Percentiles rank a stretch among this genome's conserved stretches.
phyloP scores from a whole-genome alignment of 2,113 vertebrate species.

The Scartelaos histophorus region DNA sequence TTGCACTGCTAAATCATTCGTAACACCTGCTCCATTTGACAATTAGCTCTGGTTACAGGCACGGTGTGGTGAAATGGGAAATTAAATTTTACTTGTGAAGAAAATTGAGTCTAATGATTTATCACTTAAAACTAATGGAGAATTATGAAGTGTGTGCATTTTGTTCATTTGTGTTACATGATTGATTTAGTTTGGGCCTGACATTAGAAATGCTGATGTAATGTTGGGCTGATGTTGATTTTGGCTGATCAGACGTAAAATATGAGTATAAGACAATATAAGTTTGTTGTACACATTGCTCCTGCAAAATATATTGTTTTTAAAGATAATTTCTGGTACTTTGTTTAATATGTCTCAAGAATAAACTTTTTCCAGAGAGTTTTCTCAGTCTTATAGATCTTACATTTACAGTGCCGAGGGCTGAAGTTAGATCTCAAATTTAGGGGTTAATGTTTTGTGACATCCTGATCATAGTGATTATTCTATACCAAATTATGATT shows the following conservation, averaged over 20 bases:
- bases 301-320: neutral
- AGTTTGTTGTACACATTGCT: no score
- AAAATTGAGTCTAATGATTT: slow-evolving; percentile 1
- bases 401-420: no score
- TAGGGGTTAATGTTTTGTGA: no score
- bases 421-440: no score
- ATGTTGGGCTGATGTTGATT: neutral
- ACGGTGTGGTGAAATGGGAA: neutral
- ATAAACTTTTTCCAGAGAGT: no score
- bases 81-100: neutral
- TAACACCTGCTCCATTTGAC: slow-evolving; percentile 15
- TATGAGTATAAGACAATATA: neutral
- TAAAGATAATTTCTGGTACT: neutral
- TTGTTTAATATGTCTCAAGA: no score
- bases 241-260: neutral
- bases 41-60: neutral
- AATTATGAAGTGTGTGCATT: neutral
- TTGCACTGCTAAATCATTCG: neutral
- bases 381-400: no score
- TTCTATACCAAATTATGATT: no score
- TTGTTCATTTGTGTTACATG: neutral
- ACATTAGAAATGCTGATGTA: neutral
- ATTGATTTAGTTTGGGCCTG: neutral
- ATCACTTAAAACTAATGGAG: slow-evolving; percentile 2
- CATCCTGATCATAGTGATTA: no score